Evolutionary conservation across 2,888 invertebrate species (phyloP).

Genomic region (Drosophila hamatofila): DNA sequence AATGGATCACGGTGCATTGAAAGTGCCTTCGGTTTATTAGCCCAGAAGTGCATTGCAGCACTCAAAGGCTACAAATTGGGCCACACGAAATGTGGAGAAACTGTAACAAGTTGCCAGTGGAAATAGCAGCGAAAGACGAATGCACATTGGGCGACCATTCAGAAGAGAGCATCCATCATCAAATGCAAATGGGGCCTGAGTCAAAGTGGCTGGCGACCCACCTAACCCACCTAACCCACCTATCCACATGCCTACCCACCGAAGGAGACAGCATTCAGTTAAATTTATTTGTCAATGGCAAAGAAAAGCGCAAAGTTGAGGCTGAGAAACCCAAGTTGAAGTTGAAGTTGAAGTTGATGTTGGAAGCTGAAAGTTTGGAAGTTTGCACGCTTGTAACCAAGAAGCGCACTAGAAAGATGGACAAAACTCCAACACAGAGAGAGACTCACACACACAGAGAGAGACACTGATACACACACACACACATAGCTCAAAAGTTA

Average conservation of each 20-base stretch:
- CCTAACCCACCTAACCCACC: neutral
- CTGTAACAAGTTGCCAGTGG: conserved; percentile 26
- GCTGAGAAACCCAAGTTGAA: conserved; percentile 31
- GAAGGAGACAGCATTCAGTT: conserved; percentile 39
- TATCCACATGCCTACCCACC: conserved; percentile 1
- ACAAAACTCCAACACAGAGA: conserved; percentile 23
- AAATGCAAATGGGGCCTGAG: conserved; percentile 61
- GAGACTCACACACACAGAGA: neutral
- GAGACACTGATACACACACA: neutral
- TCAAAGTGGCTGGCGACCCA: conserved; percentile 25
- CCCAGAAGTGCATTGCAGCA: neutral
- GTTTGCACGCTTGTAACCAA: conserved; percentile 63
- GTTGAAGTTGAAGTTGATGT: conserved; percentile 33
- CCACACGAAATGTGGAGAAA: neutral
- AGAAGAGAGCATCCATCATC: conserved; percentile 57
- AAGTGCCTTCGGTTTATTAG: neutral
- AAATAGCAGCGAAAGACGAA: conserved; percentile 20
- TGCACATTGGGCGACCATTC: conserved; percentile 46
- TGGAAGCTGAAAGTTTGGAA: conserved; percentile 41
- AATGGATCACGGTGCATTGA: neutral
- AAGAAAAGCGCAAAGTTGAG: conserved; percentile 73
- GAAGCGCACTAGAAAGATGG: conserved; percentile 58
- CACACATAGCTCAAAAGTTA: conserved; percentile 48
- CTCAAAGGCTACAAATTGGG: conserved; percentile 20
- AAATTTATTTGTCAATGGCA: conserved; percentile 75